Evolutionary conservation across 2,888 invertebrate species (phyloP).

Genomic region (Petrophora chlorosata): DNA sequence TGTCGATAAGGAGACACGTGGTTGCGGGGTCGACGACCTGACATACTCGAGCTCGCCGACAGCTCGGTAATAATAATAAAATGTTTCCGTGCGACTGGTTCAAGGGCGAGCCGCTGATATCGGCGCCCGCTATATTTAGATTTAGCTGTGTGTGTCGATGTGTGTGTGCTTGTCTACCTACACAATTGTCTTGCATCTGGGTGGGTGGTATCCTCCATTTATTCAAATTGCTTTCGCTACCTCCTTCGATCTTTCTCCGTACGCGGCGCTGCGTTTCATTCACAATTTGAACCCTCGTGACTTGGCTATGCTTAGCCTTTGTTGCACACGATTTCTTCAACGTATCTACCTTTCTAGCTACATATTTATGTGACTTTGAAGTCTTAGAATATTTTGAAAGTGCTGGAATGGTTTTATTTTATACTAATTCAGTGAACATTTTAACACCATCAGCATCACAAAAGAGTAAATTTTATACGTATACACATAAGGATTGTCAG

Average conservation of each 20-base stretch:
- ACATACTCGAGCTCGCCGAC: constrained; percentile 82
- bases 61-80: constrained; percentile 84
- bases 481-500: too few species aligned
- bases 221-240: constrained; percentile 27
- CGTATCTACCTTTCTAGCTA: too few species aligned
- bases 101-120: constrained; percentile 84
- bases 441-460: too few species aligned
- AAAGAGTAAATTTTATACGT: too few species aligned
- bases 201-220: constrained; percentile 34
- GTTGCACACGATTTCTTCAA: too few species aligned
- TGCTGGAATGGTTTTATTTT: too few species aligned
- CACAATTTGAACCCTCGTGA: constrained; percentile 15
- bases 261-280: constrained; percentile 20
- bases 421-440: too few species aligned
- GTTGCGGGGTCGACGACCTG: constrained; percentile 81
- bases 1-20: constrained; percentile 84
- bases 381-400: too few species aligned
- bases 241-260: constrained; percentile 29
- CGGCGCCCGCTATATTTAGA: constrained; percentile 83
- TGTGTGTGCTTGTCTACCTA: constrained; percentile 62
- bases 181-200: constrained; percentile 59
- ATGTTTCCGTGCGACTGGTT: constrained; percentile 84
- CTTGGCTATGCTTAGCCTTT: constrained; percentile 5
- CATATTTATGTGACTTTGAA: too few species aligned
- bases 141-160: constrained; percentile 77